A percentile compares a stretch with the other conserved stretches of the same genome.
Conservation (phyloP, 1,140 invertebrate species). For the Brachionus calyciflorus region DNA sequence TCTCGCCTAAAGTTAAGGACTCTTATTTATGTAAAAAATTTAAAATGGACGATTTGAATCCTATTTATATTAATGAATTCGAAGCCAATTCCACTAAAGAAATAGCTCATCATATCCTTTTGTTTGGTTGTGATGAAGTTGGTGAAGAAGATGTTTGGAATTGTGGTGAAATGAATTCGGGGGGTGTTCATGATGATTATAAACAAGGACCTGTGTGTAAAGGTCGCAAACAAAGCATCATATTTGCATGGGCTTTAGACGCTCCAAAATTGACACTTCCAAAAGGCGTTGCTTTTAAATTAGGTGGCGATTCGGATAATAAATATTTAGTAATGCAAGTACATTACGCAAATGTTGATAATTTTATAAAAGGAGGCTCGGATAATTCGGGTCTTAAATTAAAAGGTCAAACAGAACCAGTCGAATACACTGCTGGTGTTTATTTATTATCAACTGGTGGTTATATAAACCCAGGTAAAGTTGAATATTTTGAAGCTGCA, state of each 20-base stretch:
- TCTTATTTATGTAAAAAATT: slow-evolving; percentile 53
- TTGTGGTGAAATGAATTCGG: slow-evolving; percentile 58
- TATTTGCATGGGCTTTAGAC: slow-evolving; percentile 95
- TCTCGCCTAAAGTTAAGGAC: slow-evolving; percentile 48
- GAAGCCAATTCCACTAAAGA: slow-evolving; percentile 86
- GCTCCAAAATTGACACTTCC: slow-evolving; percentile 81
- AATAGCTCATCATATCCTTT: slow-evolving; percentile 87
- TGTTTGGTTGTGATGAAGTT: slow-evolving; percentile 83
- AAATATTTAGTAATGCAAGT: slow-evolving; percentile 76
- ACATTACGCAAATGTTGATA: slow-evolving; percentile 75
- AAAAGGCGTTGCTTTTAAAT: slow-evolving; percentile 67
- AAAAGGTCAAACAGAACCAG: background rate
- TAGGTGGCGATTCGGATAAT: slow-evolving; percentile 63
- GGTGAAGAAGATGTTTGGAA: slow-evolving; percentile 73
- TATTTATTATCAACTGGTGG: slow-evolving; percentile 79
- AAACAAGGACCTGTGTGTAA: slow-evolving; percentile 51
- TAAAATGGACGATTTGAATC: slow-evolving; percentile 49
- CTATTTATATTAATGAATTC: slow-evolving; percentile 67
- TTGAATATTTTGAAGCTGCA: slow-evolving; percentile 53
- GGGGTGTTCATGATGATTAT: slow-evolving; percentile 43
- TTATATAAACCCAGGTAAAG: slow-evolving; percentile 68
- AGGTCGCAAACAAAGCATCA: slow-evolving; percentile 64
- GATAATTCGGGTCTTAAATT: slow-evolving; percentile 42
- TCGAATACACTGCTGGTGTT: slow-evolving; percentile 69
- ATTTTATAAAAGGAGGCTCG: slow-evolving; percentile 32